Evolutionary conservation across 2,888 invertebrate genomes (phyloP).

Genomic region (Rhamnusium bicolor): DNA sequence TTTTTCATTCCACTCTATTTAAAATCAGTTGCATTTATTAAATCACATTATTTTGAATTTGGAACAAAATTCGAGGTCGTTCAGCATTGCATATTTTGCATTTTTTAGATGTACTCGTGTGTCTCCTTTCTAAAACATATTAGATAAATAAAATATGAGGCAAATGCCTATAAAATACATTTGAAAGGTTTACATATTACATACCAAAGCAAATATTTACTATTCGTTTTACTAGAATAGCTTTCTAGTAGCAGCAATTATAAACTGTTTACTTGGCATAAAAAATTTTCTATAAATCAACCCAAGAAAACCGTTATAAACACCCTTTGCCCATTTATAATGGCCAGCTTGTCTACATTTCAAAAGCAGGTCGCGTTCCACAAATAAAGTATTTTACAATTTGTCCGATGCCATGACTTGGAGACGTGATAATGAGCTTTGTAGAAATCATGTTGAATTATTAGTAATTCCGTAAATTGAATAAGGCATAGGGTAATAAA

Average conservation of each 20-base stretch:
- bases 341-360: background rate
- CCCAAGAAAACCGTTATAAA: conserved; percentile 3
- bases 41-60: too few relatives aligned
- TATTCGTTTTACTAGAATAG: background rate
- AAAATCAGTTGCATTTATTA: too few relatives aligned
- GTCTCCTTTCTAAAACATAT: too few relatives aligned
- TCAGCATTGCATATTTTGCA: too few relatives aligned
- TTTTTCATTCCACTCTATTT: too few relatives aligned
- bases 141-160: too few relatives aligned
- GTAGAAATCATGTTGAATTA: background rate
- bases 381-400: conserved; percentile 8
- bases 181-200: too few relatives aligned
- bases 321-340: conserved; percentile 1
- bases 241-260: background rate
- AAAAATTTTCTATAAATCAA: background rate
- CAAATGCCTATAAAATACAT: too few relatives aligned
- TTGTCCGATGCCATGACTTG: background rate
- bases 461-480: background rate
- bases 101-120: too few relatives aligned
- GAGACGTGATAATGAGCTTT: background rate
- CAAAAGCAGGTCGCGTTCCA: background rate
- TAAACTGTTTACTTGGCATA: background rate
- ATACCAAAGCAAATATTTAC: background rate
- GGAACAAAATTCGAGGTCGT: too few relatives aligned
- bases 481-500: background rate